Evolutionary conservation across 2,113 vertebrate species (phyloP), one percentile per base, ranked within the genome.

Genomic region (Tragelaphus imberbis): DNA sequence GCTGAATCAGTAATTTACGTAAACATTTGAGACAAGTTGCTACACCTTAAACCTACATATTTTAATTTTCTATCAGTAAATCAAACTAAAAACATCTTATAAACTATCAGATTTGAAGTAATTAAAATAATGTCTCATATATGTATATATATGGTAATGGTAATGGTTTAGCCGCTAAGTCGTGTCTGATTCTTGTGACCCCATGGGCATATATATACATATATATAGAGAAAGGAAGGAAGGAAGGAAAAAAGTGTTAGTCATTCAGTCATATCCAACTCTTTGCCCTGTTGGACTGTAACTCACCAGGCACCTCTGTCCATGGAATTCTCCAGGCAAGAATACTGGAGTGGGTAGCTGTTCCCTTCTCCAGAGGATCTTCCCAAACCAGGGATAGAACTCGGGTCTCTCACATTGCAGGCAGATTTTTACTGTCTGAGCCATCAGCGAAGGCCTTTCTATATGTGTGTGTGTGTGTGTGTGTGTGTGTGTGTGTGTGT

Each of bases 11-110:
- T 94, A 61, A 85, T 89, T 96, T 95, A 93, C 58, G 68, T 36
- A 88, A 68, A 25, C 10, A 71, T 68, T 56, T 77, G 44, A 47
- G 58, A 71, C 75, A 95, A 80, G 44, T 61, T 91, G n/a, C 19
- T 79, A 68, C 6, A 93, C 65, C 56, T 84, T 61, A 40, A 87
- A 75, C 15, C 49, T 47, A 27, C 21, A 81, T 28, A 75, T 94
- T 92, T 88, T 85, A 80, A 21, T 80, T 90, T 93, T 82, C 15
- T 92, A 36, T 94, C 77, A 93, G 23, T 33, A 79, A 14, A 90
- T 12, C 40, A 88, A 93, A 80, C 82, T 90, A 87, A 90, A 87
- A 93, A 47, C 17, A 55, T 58, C 23, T 65, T 92, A 63, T 5
- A 28, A 93, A 95, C 68, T 51, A 80, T 59, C n/a, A 59, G 63